Evolutionary conservation across 2,113 vertebrate species (phyloP).

Genomic region (Bucco capensis): DNA sequence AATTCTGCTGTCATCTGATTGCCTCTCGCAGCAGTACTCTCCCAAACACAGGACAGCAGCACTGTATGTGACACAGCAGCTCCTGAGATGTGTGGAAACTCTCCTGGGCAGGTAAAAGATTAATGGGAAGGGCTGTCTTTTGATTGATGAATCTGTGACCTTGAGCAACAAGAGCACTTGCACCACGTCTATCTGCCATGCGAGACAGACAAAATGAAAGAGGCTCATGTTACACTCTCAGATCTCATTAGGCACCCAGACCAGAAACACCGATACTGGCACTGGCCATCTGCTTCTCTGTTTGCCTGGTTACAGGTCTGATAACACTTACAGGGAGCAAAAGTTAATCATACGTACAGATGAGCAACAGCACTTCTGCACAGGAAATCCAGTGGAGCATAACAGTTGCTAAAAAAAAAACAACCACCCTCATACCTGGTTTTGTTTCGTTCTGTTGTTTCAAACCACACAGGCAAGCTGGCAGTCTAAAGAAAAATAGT

Average conservation of each 20-base stretch:
- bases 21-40: background rate
- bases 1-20: background rate
- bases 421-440: background rate
- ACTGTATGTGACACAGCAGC: background rate
- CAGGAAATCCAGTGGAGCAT: constrained; percentile 37
- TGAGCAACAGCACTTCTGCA: constrained; percentile 37
- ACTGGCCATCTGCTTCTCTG: constrained; percentile 48
- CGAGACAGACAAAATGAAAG: constrained; percentile 50
- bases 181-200: constrained; percentile 32
- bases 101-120: constrained; percentile 28
- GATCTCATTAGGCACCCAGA: constrained; percentile 53
- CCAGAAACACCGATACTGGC: constrained; percentile 42
- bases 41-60: background rate
- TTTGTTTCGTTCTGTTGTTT: constrained; percentile 8
- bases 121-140: constrained; percentile 20
- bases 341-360: constrained; percentile 39
- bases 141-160: constrained; percentile 56
- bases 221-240: constrained; percentile 49
- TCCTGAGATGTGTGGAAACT: background rate
- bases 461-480: background rate
- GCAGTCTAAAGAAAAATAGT: background rate
- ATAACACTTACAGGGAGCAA: constrained; percentile 40
- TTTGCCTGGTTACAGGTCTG: constrained; percentile 57
- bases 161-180: constrained; percentile 43
- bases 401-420: constrained; percentile 30